A percentile compares a stretch with the other conserved stretches of the same genome.
Conservation (phyloP, 1,140 invertebrate genomes). For the Aphelinus atriplicis region DNA sequence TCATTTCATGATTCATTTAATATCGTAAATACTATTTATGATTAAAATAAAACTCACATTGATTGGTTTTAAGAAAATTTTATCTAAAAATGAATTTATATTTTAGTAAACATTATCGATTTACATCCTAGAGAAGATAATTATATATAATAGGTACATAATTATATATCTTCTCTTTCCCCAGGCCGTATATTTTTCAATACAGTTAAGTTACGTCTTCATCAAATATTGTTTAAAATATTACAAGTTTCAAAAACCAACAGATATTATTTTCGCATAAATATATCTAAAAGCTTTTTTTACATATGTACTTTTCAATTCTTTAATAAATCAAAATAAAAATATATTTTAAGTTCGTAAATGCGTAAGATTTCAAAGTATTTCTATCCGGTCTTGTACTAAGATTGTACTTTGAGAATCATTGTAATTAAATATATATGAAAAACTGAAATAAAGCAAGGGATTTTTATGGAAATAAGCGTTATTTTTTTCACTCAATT, state of each 20-base stretch:
- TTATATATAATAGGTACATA: conserved; percentile 33
- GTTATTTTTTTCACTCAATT: conserved; percentile 29
- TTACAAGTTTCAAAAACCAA: conserved; percentile 36
- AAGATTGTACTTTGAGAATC: conserved; percentile 36
- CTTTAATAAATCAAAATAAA: conserved; percentile 38
- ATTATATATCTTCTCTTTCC: conserved; percentile 26
- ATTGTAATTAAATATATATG: conserved; percentile 36
- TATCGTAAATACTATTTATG: conserved; percentile 15
- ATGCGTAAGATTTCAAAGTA: conserved; percentile 36
- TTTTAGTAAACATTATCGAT: conserved; percentile 34
- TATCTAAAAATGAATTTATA: conserved; percentile 31
- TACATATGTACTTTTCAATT: conserved; percentile 37
- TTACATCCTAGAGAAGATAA: conserved; percentile 31
- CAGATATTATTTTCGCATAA: conserved; percentile 41
- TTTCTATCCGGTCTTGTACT: background rate
- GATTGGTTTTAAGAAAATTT: conserved; percentile 33
- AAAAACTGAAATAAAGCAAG: conserved; percentile 36
- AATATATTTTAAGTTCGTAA: conserved; percentile 35
- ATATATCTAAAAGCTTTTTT: conserved; percentile 38
- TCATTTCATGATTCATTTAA: conserved; percentile 12
- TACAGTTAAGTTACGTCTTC: conserved; percentile 29
- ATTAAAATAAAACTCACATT: conserved; percentile 27
- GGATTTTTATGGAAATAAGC: conserved; percentile 32
- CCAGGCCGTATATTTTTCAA: conserved; percentile 22
- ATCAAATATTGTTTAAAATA: conserved; percentile 40